Evolutionary conservation across 2,113 vertebrate genomes (phyloP).

Genomic region (Ibidorhyncha struthersii): DNA sequence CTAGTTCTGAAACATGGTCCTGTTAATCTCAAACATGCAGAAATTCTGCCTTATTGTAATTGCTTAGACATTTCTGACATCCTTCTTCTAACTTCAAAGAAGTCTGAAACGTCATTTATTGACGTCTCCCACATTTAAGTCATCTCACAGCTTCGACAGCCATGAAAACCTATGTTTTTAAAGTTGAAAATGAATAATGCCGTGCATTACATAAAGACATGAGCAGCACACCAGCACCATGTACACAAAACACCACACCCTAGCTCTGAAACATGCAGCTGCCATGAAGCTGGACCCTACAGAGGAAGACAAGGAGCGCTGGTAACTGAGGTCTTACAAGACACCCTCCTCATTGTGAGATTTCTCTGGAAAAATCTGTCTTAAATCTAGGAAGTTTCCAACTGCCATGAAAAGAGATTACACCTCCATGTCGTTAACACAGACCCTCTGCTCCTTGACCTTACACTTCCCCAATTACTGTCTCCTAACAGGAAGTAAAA

Average conservation of each 20-base stretch:
- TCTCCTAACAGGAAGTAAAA: background rate
- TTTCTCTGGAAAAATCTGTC: background rate
- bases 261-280: background rate
- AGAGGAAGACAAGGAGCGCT: background rate
- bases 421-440: accelerated
- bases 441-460: background rate
- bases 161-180: accelerated
- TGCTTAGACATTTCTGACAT: background rate
- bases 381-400: background rate
- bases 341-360: background rate
- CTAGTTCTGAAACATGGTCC: background rate
- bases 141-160: background rate
- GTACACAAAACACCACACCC: conserved; percentile 22
- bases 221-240: background rate
- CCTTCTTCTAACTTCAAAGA: background rate
- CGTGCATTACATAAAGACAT: background rate
- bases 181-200: background rate
- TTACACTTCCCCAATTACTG: background rate
- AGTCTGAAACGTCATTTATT: background rate
- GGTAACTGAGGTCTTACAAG: background rate
- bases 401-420: background rate
- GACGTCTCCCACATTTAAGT: background rate
- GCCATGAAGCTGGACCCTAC: background rate
- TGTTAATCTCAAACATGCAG: background rate
- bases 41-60: background rate